Base-by-base conservation (phyloP, 2,797 vertebrate genomes). In the Hephaestus fuliginosus region DNA sequence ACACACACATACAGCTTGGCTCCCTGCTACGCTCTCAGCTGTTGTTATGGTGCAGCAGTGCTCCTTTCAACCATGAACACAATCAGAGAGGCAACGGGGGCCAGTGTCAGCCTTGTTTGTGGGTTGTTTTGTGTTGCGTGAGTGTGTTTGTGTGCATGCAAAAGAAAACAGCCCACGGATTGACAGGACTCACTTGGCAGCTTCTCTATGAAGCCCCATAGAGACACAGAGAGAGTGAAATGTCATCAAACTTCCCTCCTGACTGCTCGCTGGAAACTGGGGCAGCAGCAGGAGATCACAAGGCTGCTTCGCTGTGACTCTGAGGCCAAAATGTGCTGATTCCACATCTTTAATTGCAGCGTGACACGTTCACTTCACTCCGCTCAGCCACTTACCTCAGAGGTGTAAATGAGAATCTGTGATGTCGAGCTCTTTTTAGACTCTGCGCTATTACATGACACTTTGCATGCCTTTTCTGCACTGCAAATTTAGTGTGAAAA, bases 241-340 rank as follows among this genome's bases (percentile, higher is more conserved):
- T 84, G 60, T 78, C 25, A 49, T 81, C 60, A 74, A 68, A 81
- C 60, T 41, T 70, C 30, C 43, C 62, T 66, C 43, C 84, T 57
- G 70, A 63, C 51, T 83, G 62, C 66, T 39, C 3, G 1, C 56
- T 51, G n/a, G 63, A 89, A 83, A 85, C 56, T 76, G 66, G 76
- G 76, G 53, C 84, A 77, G 44, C 69, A 66, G 74, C 70, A 28
- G 53, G 60, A 69, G 73, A 80, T 82, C 81, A 83, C 62, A 70
- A 77, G 81, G 46, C 76, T 65, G 81, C 80, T 87, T 65, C 22
- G 46, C 80, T 71, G 74, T 44, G 41, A 82, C 65, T 77, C 64
- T 44, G 52, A 82, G 60, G 76, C 28, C 52, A 52, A 76, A 88
- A 88, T 67, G 36, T 81, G 86, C 81, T 86, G 84, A 86, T 84